Base-by-base conservation (phyloP, 2,888 invertebrate genomes). In the Arctia plantaginis region DNA sequence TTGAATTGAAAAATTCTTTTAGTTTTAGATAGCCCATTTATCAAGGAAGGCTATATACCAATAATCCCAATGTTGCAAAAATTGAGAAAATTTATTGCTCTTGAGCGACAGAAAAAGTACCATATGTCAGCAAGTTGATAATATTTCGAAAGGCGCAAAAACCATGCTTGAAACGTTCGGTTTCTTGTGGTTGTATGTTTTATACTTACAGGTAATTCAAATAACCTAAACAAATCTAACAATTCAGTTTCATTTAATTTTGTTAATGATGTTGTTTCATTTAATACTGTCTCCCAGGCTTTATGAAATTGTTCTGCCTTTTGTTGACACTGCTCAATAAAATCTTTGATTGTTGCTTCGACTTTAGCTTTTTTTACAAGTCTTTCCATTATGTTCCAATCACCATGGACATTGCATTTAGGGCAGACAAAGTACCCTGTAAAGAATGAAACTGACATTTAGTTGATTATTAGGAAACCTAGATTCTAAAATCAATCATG, bases 341-440 rank as follows among this genome's bases (percentile, higher is more conserved):
- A 92, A 65, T 94, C 93, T 85, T 91, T 93, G 13, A 92, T 80
- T 15, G 89, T 85, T 39, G 89, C 70, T 82, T 94, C 95, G 23
- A 92, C 64, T 86, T 93, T 94, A 2, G 89, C 86, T 86, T 93
- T 94, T 77, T 93, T 95, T 3, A 97, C 87, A 74, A 96, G 90
- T 78, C 95, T 94, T 85, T 97, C 96, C 69, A 97, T 91, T 82
- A 93, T 93, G 85, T 91, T 95, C 97, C 98, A 97, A 39, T 97
- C 95, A 6, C 97, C 97, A 77, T 96, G 96, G n/a, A 96, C 91
- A 89, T 97, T 97, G 87, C 98, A 98, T 79, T 94, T 96, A 39
- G 97, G 96, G 86, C 98, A 98, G 69, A 97, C 87, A 87, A 97
- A 98, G 84, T 96, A 96, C 71, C 98, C 98, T 98, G 88, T 15